phyloP scores from a whole-genome alignment of 2,888 invertebrate genomes.

The Pherbina coryleti region DNA sequence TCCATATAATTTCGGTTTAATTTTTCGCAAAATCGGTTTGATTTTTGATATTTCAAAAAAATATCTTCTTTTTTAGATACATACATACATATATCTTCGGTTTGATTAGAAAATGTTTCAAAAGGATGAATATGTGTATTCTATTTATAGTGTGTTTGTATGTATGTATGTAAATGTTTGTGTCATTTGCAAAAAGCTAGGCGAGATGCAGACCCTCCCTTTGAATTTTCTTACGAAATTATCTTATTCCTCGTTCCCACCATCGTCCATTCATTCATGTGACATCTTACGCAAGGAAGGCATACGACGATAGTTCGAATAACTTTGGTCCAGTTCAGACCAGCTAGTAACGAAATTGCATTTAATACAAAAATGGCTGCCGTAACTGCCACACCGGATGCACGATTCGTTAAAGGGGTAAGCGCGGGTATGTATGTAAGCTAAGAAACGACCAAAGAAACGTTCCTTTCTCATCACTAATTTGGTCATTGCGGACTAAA shows the following conservation, averaged over 20 bases:
- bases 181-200: neutral
- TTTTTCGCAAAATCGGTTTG: too few species aligned
- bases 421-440: neutral
- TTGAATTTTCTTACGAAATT: constrained; percentile 9
- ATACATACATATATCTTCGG: too few species aligned
- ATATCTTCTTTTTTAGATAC: too few species aligned
- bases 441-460: constrained; percentile 13
- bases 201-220: neutral
- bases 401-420: neutral
- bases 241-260: constrained; percentile 7
- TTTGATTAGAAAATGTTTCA: neutral
- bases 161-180: neutral
- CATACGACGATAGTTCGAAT: neutral
- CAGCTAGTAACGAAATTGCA: constrained; percentile 3
- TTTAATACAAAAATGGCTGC: constrained; percentile 16
- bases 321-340: neutral
- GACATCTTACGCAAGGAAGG: neutral
- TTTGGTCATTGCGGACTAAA: constrained; percentile 14
- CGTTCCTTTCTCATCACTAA: constrained; percentile 15
- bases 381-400: constrained; percentile 11
- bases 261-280: neutral
- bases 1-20: too few species aligned
- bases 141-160: neutral
- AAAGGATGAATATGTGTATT: neutral
- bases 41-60: neutral